Evolutionary conservation across 1,140 invertebrate genomes (phyloP).

Genomic region (Zaprionus inermis): DNA sequence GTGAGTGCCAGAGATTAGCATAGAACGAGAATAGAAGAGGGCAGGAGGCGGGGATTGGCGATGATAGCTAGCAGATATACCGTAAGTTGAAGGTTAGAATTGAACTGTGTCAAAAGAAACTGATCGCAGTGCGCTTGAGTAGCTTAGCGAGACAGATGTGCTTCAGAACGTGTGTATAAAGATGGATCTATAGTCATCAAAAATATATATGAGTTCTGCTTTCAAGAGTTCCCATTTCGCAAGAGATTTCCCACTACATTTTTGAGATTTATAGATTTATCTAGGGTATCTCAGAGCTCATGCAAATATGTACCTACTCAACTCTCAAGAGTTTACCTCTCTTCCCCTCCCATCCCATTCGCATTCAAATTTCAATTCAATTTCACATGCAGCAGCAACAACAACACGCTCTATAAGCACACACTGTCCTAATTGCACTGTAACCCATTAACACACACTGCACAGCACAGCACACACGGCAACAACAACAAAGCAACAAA

Average conservation of each 20-base stretch:
- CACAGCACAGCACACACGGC: slow-evolving; percentile 19
- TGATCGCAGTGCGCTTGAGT: background rate
- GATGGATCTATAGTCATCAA: background rate
- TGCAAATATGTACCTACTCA: background rate
- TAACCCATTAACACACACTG: slow-evolving; percentile 73
- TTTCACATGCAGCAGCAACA: slow-evolving; percentile 19
- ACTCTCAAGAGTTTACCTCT: background rate
- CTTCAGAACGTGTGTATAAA: background rate
- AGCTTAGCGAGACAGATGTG: too few relatives aligned
- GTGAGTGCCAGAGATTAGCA: slow-evolving; percentile 10
- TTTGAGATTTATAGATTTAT: background rate
- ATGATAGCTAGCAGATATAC: background rate
- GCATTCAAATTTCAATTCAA: slow-evolving; percentile 20
- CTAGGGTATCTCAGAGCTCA: background rate
- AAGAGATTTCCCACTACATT: too few relatives aligned
- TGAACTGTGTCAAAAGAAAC: background rate
- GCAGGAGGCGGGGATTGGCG: too few relatives aligned
- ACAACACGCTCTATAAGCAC: slow-evolving; percentile 31
- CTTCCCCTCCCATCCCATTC: slow-evolving; percentile 2
- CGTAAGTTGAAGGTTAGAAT: background rate
- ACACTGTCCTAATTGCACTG: slow-evolving; percentile 78
- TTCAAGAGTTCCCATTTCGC: too few relatives aligned
- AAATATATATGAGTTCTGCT: too few relatives aligned
- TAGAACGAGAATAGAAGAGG: background rate
- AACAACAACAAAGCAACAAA: slow-evolving; percentile 28